These are phyloP conservation scores for Coptodon bakossiorum DNA, from an alignment of 2,113 vertebrate genomes.

Conservation along the genomic window DNA sequence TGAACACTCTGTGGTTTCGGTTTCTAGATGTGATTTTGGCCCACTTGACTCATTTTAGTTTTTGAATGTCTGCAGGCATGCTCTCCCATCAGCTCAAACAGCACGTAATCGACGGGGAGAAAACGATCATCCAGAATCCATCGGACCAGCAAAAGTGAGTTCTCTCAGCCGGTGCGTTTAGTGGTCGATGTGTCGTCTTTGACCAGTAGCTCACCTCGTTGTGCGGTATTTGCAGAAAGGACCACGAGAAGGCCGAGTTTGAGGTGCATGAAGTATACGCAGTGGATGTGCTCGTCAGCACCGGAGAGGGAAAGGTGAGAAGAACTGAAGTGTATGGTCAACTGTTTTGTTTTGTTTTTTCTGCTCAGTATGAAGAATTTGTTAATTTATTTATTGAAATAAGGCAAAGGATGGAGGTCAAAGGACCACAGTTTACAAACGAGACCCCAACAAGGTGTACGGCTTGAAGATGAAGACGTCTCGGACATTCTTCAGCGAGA, in stretches of 20 bases:
- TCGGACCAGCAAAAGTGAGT: constrained; percentile 93
- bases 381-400: neutral
- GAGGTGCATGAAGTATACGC: constrained; percentile 98
- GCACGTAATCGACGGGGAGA: constrained; percentile 95
- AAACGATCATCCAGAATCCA: constrained; percentile 97
- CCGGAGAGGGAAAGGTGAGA: constrained; percentile 93
- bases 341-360: neutral
- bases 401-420: constrained; percentile 92
- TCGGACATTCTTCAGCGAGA: constrained; percentile 94
- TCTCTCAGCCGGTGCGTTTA: neutral
- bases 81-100: constrained; percentile 96
- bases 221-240: constrained; percentile 76
- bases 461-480: constrained; percentile 98
- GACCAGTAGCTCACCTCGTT: neutral
- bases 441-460: constrained; percentile 95
- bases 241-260: constrained; percentile 97
- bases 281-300: constrained; percentile 93
- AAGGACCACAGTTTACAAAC: constrained; percentile 96
- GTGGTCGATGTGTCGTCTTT: neutral
- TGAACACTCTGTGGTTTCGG: neutral
- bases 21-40: neutral
- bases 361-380: neutral
- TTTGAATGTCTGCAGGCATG: constrained; percentile 76
- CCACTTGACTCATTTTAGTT: neutral
- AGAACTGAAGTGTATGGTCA: no score